Evolutionary conservation across 2,888 invertebrate genomes (phyloP).

Genomic region (Scaptomyza caliginosa): DNA sequence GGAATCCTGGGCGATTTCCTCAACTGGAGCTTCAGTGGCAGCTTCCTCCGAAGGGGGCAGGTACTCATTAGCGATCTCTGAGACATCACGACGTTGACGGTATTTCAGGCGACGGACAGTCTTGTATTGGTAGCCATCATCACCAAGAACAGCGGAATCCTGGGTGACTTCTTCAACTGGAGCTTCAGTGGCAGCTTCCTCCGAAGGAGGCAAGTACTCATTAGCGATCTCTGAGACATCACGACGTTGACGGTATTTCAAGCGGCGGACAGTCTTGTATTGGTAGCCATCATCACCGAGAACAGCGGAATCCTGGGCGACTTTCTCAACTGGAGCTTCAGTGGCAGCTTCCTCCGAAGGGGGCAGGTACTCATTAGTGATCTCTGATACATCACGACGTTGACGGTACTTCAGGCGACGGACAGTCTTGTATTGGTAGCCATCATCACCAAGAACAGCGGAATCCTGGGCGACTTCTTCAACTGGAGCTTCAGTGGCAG

Average conservation of each 20-base stretch:
- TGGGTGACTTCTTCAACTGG: conserved; percentile 27
- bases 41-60: conserved; percentile 6
- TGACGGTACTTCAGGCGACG: conserved; percentile 36
- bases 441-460: conserved; percentile 19
- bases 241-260: conserved; percentile 64
- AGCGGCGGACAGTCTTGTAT: conserved; percentile 64
- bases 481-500: neutral
- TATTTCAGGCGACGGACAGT: conserved; percentile 11
- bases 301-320: conserved; percentile 44
- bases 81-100: conserved; percentile 16
- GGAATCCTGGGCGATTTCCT: conserved; percentile 18
- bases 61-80: conserved; percentile 8
- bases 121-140: conserved; percentile 18
- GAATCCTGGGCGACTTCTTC: conserved; percentile 19
- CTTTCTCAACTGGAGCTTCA: conserved; percentile 24
- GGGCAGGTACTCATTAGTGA: conserved; percentile 30
- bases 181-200: conserved; percentile 31
- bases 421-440: conserved; percentile 30
- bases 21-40: conserved; percentile 28
- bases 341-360: conserved; percentile 3
- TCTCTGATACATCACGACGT: conserved; percentile 30
- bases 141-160: conserved; percentile 8
- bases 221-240: conserved; percentile 59
- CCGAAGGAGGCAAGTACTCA: conserved; percentile 42
- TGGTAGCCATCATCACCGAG: conserved; percentile 55